Evolutionary conservation across 2,797 vertebrate genomes (phyloP).

Genomic region (Leptoclinus maculatus): DNA sequence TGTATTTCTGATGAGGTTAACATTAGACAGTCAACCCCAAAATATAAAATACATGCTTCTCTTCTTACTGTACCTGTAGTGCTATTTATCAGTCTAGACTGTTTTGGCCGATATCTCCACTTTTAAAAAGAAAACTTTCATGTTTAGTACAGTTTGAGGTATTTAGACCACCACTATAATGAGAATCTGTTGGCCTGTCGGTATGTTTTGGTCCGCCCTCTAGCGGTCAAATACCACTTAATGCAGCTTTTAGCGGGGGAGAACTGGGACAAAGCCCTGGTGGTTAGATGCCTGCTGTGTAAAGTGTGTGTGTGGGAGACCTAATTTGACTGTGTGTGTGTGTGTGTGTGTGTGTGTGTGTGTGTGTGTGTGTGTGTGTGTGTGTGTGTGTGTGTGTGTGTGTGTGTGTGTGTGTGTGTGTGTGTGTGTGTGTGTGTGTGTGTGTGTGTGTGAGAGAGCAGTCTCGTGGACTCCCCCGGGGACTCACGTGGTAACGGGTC

Average conservation of each 20-base stretch:
- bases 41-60: too few species aligned
- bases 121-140: too few species aligned
- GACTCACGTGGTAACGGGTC: conserved; percentile 93
- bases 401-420: conserved; percentile 60
- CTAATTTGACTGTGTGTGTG: conserved; percentile 56
- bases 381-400: conserved; percentile 56
- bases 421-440: conserved; percentile 54
- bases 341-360: conserved; percentile 33
- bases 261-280: conserved; percentile 75
- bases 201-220: conserved; percentile 44
- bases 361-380: neutral
- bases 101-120: too few species aligned
- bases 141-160: neutral
- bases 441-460: conserved; percentile 23
- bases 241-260: conserved; percentile 48
- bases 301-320: conserved; percentile 61
- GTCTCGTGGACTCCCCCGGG: conserved; percentile 28
- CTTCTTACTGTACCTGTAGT: too few species aligned
- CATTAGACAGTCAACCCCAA: too few species aligned
- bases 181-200: neutral
- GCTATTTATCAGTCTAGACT: too few species aligned
- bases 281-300: conserved; percentile 50
- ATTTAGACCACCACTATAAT: neutral
- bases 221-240: conserved; percentile 65
- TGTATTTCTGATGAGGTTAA: too few species aligned